phyloP scores from a whole-genome alignment of 2,113 vertebrate genomes.

The Sinocyclocheilus grahami region DNA sequence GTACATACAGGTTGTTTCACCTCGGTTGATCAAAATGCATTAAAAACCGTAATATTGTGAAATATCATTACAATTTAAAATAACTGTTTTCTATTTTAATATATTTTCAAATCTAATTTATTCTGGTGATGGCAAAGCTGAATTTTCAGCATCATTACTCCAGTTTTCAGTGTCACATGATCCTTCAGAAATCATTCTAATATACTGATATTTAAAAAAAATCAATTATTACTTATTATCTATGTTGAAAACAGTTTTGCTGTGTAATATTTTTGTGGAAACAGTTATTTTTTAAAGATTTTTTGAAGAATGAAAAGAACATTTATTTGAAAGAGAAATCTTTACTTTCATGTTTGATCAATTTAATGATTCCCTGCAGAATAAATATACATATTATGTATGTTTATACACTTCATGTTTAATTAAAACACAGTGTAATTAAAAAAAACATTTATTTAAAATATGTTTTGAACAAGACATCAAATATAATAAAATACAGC shows the following conservation, averaged over 20 bases:
- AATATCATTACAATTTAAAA: not conserved
- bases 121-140: not conserved
- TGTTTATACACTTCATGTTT: not conserved
- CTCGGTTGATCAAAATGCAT: not conserved
- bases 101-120: not conserved
- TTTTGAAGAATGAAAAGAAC: too few species aligned
- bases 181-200: not conserved
- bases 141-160: not conserved
- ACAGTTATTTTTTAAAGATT: too few species aligned
- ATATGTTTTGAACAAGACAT: not conserved
- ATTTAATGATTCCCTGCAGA: not conserved
- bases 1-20: not conserved
- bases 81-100: not conserved
- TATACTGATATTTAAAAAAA: not conserved
- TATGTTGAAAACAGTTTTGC: not conserved
- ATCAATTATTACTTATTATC: not conserved
- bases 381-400: not conserved
- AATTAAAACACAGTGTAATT: not conserved
- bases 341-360: not conserved
- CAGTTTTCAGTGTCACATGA: not conserved
- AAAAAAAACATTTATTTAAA: slow-evolving; percentile 22
- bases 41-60: not conserved
- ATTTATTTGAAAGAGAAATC: too few species aligned
- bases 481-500: slow-evolving; percentile 11
- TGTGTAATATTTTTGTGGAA: too few species aligned